Base-by-base conservation (phyloP, 2,797 vertebrate species). In the Acrossocheilus wenchowensis region DNA sequence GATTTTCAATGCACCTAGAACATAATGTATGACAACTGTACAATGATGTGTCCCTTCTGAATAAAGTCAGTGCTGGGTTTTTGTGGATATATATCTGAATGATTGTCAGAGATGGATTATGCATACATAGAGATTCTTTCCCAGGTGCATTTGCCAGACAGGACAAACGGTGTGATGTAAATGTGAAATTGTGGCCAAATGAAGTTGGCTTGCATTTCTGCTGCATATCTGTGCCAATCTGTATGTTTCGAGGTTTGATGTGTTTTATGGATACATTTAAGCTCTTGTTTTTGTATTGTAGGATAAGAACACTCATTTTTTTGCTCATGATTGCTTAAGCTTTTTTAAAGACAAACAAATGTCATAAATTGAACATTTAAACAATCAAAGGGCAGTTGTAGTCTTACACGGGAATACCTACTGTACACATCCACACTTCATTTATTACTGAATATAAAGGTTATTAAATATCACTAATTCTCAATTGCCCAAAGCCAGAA, bases 381-480 rank as follows among this genome's bases (percentile, higher is more conserved):
- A 81, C 30, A 30, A 86, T 73, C 52, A 73, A 72, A 73, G 19
- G 19, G 68, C 77, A 19, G 11, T 85, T 83, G 60, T 74, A 84
- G 14, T 74, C 50, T 54, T 48, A 19, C 50, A 81, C 79, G 68
- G 36, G 60, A 82, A 68, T 62, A 45, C 39, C 71, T 75, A 48
- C 21, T 60, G 23, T 60, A 60, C 68, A 45, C 39, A 41, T 30
- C 15, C 84, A 78, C 82, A 78, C 66, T 79, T 52, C 21, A 54
- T 48, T 62, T 87, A 83, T 73, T 57, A 73, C 52, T 66, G 39
- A 71, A 88, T 82, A 78, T 78, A 78, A 90, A 85, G 83, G 60
- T 78, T 77, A 77, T 83, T 78, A 87, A 85, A 86, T 88, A 83
- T 60, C 71, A 78, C 85, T 86, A 84, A 83, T 81, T 84, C 83